Evolutionary conservation across 1,140 invertebrate genomes (phyloP), one percentile per base, ranked within the genome.

Genomic region (Trachelipus rathkii): DNA sequence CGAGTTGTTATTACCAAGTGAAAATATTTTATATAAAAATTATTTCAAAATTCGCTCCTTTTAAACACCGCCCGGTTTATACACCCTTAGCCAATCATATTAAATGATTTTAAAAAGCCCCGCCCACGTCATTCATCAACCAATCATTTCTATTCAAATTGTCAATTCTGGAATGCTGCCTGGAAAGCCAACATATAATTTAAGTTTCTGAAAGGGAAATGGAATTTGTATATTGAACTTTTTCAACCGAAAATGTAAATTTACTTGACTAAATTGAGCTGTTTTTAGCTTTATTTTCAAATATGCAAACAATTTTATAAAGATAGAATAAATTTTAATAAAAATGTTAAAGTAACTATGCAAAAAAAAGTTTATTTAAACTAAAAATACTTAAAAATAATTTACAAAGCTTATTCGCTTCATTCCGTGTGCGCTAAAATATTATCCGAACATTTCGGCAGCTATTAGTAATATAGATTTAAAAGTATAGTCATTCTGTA

Each of bases 91-190:
- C 50, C 50, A 60, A 60, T 60, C 50, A 60, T 15, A 60, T 60
- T 60, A 60, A 19, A 15, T 60, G 19, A 15, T 60, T 60, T 60
- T 60, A 4, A 60, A 15, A 15, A 60, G 50, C 50, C 19, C 50
- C 50, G 50, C 50, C 50, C 19, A 60, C 50, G 3, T 19, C 50
- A 60, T 60, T 60, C 50, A 60, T 60, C 50, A 60, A 60, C 50
- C 50, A 60, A 60, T 60, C 50, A 60, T 60, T 60, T 60, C 50
- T 60, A 60, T 60, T 60, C 50, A 60, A 60, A 60, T 60, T 60
- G 50, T 60, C 50, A 60, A 60, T 60, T 60, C 50, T 60, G 50
- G 50, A 60, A 60, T 60, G 50, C 50, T 60, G 11, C 11, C 50
- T 60, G 50, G 50, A 60, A 60, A 60, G 50, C 50, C 50, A 60